phyloP scores from a whole-genome alignment of 2,888 invertebrate species.

The Agrilus cyanescens region DNA sequence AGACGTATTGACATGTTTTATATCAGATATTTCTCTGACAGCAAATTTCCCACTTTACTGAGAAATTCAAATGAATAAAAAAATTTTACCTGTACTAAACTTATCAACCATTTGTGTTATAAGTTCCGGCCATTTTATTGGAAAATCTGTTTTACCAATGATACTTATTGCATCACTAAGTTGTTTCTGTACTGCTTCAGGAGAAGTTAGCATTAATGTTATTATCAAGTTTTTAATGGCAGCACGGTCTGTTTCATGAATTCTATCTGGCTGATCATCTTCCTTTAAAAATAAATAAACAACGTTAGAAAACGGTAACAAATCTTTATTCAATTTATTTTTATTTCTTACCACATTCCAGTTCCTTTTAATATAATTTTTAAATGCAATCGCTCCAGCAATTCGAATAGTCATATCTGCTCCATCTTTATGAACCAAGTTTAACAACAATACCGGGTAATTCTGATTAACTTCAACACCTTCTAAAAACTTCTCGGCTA shows the following conservation, averaged over 20 bases:
- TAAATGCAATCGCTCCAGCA: conserved; percentile 88
- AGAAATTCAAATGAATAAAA: too few species aligned
- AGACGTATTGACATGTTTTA: too few species aligned
- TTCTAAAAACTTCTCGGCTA: conserved; percentile 87
- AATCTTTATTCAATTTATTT: not conserved
- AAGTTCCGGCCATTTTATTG: conserved; percentile 89
- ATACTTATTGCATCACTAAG: conserved; percentile 91
- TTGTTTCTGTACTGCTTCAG: conserved; percentile 84
- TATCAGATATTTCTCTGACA: too few species aligned
- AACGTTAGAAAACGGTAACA: conserved; percentile 10
- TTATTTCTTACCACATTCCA: conserved; percentile 68
- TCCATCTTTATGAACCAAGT: conserved; percentile 73
- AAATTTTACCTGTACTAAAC: conserved; percentile 56
- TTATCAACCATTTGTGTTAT: conserved; percentile 89
- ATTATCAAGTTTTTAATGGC: conserved; percentile 80
- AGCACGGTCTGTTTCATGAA: conserved; percentile 65
- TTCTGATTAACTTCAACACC: conserved; percentile 84
- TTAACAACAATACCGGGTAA: conserved; percentile 75
- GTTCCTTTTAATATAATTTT: conserved; percentile 92
- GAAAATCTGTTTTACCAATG: conserved; percentile 95
- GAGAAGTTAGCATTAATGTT: conserved; percentile 84
- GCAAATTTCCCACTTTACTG: too few species aligned
- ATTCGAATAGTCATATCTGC: conserved; percentile 72
- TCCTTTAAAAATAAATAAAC: conserved; percentile 28
- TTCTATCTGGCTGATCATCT: conserved; percentile 67